Evolutionary conservation across 2,113 vertebrate species (phyloP).

Genomic region (Chaetodon trifascialis): DNA sequence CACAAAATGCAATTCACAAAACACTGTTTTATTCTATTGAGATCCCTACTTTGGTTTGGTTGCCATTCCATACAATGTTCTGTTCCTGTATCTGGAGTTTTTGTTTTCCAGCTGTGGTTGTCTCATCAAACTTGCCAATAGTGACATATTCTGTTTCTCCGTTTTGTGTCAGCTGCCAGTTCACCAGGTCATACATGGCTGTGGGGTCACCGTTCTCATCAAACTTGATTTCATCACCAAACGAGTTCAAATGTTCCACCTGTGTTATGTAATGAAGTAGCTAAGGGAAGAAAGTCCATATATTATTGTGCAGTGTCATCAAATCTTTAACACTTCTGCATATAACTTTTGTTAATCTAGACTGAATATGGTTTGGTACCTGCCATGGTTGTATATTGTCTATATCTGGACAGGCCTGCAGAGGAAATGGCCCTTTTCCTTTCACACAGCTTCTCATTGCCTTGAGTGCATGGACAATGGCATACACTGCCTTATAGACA

Average conservation of each 20-base stretch:
- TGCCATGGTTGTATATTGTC: constrained; percentile 80
- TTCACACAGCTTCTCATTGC: constrained; percentile 77
- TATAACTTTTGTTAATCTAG: not conserved
- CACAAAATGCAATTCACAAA: not conserved
- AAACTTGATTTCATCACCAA: constrained; percentile 83
- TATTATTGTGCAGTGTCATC: not conserved
- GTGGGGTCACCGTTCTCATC: constrained; percentile 84
- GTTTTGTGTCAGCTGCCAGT: constrained; percentile 77
- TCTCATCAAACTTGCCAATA: constrained; percentile 84
- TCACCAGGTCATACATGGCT: constrained; percentile 86
- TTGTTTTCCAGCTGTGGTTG: constrained; percentile 22
- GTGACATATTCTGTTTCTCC: constrained; percentile 79
- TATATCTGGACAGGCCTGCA: constrained; percentile 72
- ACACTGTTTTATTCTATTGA: not conserved
- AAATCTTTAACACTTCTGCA: not conserved
- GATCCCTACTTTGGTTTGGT: constrained; percentile 67
- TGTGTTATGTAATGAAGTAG: constrained; percentile 83
- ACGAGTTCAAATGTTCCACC: constrained; percentile 74
- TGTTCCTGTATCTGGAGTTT: constrained; percentile 80
- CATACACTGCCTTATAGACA: constrained; percentile 86
- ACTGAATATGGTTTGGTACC: constrained; percentile 62
- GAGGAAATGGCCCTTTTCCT: constrained; percentile 71
- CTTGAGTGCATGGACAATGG: constrained; percentile 79
- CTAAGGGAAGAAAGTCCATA: constrained; percentile 51
- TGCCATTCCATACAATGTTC: constrained; percentile 69